phyloP scores from a whole-genome alignment of 2,113 vertebrate genomes.

The Anarrhichthys ocellatus region DNA sequence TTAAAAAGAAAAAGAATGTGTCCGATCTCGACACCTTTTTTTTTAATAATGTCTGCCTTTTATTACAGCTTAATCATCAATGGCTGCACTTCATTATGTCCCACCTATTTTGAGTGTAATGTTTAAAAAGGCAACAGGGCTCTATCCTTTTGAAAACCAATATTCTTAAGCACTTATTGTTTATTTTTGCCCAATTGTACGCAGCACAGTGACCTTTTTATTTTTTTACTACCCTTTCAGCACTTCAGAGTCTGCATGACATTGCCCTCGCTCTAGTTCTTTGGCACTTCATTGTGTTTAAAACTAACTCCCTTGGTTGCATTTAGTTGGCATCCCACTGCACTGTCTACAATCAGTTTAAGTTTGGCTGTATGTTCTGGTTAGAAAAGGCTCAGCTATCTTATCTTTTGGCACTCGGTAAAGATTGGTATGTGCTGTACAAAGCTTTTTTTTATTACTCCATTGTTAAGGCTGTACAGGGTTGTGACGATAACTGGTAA shows the following conservation, averaged over 20 bases:
- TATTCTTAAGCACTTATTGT: constrained; percentile 81
- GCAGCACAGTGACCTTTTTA: constrained; percentile 81
- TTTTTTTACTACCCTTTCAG: constrained; percentile 85
- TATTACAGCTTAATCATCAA: constrained; percentile 71
- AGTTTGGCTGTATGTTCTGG: constrained; percentile 87
- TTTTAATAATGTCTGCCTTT: constrained; percentile 74
- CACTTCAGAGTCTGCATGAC: constrained; percentile 91
- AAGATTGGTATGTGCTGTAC: constrained; percentile 97
- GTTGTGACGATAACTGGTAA: constrained; percentile 99
- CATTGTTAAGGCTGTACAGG: constrained; percentile 98
- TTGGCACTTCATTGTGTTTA: constrained; percentile 80
- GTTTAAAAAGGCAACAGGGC: constrained; percentile 66
- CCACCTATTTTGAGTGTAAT: constrained; percentile 53
- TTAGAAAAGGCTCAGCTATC: constrained; percentile 84
- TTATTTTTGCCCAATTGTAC: constrained; percentile 73
- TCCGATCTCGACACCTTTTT: constrained; percentile 66
- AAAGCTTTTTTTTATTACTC: constrained; percentile 97
- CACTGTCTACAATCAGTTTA: constrained; percentile 87
- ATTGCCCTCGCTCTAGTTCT: constrained; percentile 78
- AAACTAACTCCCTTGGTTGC: constrained; percentile 81
- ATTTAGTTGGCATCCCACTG: constrained; percentile 83
- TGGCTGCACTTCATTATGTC: constrained; percentile 69
- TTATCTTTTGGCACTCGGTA: constrained; percentile 88
- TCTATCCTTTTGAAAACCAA: constrained; percentile 59
- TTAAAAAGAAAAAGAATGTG: constrained; percentile 45